phyloP scores from a whole-genome alignment of 2,888 invertebrate species.

The Homarus gammarus region DNA sequence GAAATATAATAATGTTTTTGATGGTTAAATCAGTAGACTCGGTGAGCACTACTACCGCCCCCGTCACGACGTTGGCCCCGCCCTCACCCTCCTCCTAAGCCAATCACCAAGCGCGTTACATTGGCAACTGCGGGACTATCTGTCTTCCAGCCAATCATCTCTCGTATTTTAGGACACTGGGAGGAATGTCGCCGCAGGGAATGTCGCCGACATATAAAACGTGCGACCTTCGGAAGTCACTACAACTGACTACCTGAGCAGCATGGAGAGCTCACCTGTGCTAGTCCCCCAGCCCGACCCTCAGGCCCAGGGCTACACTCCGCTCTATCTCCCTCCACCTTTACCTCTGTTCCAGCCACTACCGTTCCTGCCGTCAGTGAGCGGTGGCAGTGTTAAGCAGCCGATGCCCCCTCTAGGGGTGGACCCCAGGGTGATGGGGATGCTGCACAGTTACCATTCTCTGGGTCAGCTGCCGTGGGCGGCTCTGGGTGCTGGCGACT shows the following conservation, averaged over 20 bases:
- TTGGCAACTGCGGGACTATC: constrained; percentile 1
- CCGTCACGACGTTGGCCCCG: constrained; percentile 31
- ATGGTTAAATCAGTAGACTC: background rate
- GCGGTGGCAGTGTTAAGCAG: background rate
- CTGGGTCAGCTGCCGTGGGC: constrained; percentile 4
- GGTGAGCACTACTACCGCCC: constrained; percentile 18
- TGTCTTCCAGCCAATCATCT: constrained; percentile 25
- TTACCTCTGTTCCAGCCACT: background rate
- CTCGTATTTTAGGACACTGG: background rate
- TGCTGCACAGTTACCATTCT: constrained; percentile 13
- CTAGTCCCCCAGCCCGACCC: constrained; percentile 14
- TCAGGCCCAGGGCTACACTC: background rate
- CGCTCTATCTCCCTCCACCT: background rate
- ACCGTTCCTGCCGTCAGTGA: constrained; percentile 11
- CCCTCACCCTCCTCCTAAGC: constrained; percentile 8
- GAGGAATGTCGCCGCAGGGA: constrained; percentile 25
- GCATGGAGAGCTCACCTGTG: constrained; percentile 48
- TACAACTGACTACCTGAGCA: constrained; percentile 52
- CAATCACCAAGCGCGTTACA: constrained; percentile 36
- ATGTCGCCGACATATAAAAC: constrained; percentile 53
- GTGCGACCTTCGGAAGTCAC: constrained; percentile 50
- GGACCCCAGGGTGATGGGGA: constrained; percentile 16
- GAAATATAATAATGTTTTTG: background rate
- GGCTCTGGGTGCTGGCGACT: constrained; percentile 20
- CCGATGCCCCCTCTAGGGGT: background rate